These are phyloP conservation scores for Hirundo rustica DNA, from an alignment of 2,797 vertebrate genomes.

Conservation along the genomic window DNA sequence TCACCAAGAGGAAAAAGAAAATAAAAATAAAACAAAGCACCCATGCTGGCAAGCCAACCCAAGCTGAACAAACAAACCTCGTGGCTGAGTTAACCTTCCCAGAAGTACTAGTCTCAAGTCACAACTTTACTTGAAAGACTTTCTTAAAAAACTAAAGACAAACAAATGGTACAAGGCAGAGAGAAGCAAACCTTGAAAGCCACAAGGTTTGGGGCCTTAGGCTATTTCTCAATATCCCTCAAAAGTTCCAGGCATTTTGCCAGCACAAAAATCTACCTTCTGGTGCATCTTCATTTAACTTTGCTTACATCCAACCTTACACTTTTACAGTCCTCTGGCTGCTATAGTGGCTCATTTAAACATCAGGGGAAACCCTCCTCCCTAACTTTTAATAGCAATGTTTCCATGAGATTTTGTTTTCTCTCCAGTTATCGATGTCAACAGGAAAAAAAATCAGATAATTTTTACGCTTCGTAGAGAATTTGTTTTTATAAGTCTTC, in stretches of 20 bases:
- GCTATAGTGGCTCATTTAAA: neutral
- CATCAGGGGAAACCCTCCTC: neutral
- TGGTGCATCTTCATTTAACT: constrained; percentile 18
- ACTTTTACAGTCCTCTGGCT: neutral
- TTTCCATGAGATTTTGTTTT: neutral
- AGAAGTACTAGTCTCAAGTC: neutral
- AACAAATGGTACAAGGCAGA: neutral
- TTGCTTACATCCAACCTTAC: neutral
- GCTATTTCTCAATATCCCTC: constrained; percentile 64
- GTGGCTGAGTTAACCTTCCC: neutral
- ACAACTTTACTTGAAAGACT: constrained; percentile 23
- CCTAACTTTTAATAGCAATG: neutral
- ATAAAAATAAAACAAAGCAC: neutral
- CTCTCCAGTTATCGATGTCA: neutral
- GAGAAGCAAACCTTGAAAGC: constrained; percentile 57
- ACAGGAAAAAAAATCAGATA: neutral
- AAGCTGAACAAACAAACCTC: neutral
- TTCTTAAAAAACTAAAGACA: constrained; percentile 23
- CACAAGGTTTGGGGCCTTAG: constrained; percentile 50
- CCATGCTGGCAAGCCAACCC: neutral
- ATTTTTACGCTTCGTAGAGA: neutral
- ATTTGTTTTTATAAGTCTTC: neutral
- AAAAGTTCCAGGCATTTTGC: constrained; percentile 61
- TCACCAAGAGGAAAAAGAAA: neutral
- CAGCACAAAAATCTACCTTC: constrained; percentile 42